phyloP scores from a whole-genome alignment of 2,888 invertebrate genomes.

The Stenchaetothrips biformis region DNA sequence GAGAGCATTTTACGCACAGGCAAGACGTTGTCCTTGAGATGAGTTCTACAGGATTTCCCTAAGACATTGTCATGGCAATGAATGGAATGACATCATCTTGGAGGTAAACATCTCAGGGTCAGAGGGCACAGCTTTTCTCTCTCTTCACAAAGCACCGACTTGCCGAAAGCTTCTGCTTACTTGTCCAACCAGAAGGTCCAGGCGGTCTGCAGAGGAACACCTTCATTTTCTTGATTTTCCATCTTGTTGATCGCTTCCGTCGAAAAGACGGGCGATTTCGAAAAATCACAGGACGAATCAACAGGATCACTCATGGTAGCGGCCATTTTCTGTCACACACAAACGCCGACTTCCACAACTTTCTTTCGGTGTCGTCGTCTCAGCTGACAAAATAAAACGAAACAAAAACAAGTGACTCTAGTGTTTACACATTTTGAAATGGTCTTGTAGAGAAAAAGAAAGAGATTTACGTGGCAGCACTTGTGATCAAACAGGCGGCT shows the following conservation, averaged over 20 bases:
- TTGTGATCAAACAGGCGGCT: too few species aligned
- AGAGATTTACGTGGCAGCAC: too few species aligned
- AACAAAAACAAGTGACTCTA: neutral
- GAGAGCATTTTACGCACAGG: too few species aligned
- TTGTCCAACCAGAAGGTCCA: constrained; percentile 60
- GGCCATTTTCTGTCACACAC: constrained; percentile 5
- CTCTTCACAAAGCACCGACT: constrained; percentile 14
- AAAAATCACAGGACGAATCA: constrained; percentile 36
- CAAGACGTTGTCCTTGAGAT: too few species aligned
- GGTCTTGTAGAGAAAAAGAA: too few species aligned
- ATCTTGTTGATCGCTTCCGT: constrained; percentile 41
- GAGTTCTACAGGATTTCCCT: too few species aligned
- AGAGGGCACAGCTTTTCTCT: constrained; percentile 8
- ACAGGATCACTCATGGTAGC: constrained; percentile 11
- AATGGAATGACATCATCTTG: too few species aligned
- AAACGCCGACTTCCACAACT: neutral
- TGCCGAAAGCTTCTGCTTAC: constrained; percentile 43
- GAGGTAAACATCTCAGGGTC: neutral
- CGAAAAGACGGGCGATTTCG: constrained; percentile 43
- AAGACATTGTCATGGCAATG: too few species aligned
- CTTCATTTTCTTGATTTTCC: constrained; percentile 42
- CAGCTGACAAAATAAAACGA: constrained; percentile 23
- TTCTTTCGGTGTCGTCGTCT: neutral
- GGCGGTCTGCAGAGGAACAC: constrained; percentile 52
- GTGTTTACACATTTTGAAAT: neutral